A percentile compares a stretch with the other conserved stretches of the same genome.
Conservation (phyloP, 2,797 vertebrate species). For the Dermochelys coriacea region DNA sequence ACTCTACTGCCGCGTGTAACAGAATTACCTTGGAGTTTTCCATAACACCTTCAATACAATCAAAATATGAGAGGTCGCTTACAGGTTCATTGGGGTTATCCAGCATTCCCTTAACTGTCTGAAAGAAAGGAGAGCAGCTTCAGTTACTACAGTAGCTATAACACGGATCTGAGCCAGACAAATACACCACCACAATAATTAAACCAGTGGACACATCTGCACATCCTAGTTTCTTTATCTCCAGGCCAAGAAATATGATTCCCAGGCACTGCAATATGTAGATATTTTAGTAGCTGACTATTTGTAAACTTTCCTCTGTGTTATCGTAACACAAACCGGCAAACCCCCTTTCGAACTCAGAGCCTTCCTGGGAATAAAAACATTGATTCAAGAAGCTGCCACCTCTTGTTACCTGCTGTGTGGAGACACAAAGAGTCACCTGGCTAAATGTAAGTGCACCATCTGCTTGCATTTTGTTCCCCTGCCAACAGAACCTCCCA, state of each 20-base stretch:
- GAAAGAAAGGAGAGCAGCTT: slow-evolving; percentile 11
- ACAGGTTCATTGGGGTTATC: slow-evolving; percentile 97
- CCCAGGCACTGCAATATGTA: neutral
- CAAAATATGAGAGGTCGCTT: slow-evolving; percentile 97
- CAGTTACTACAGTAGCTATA: neutral
- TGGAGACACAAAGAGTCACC: neutral
- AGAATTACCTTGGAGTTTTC: slow-evolving; percentile 96
- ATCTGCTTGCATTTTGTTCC: neutral
- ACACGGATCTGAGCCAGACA: neutral
- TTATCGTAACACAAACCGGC: neutral
- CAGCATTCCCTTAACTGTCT: slow-evolving; percentile 97
- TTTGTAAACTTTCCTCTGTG: neutral
- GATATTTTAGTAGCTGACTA: neutral
- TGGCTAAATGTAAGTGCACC: neutral
- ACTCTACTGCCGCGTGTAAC: too few relatives aligned
- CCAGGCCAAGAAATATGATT: neutral
- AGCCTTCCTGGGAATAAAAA: neutral
- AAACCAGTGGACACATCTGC: neutral
- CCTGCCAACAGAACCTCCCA: neutral
- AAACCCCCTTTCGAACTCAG: neutral
- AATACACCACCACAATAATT: neutral
- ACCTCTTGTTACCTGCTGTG: neutral
- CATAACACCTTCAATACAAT: slow-evolving; percentile 99
- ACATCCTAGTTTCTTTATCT: neutral
- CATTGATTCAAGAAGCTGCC: neutral